Base-by-base conservation (phyloP, 2,113 vertebrate species). In the Apodemus speciosus region DNA sequence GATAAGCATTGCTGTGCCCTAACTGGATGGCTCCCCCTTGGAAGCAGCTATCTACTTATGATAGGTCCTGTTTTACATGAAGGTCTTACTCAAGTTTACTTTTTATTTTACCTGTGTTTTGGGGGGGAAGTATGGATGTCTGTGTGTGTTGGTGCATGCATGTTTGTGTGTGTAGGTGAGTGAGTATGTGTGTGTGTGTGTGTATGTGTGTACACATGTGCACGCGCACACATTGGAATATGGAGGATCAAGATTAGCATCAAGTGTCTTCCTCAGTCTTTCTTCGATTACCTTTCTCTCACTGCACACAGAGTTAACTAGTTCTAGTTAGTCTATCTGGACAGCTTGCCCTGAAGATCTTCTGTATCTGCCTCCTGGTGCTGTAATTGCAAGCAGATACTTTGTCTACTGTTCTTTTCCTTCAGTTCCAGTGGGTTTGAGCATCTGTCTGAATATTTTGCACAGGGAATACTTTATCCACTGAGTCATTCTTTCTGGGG, bases 21-120 rank as follows among this genome's bases (percentile, higher is more conserved):
- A 90, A 94, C 11, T 90, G 95, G 66, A 81, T 81, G 66, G 49
- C 49, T 14, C 83, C 53, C 88, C 69, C 77, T 68, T 30, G 83
- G 87, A 77, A 92, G 77, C 25, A 95, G 81, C 85, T 94, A 43
- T 66, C 92, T 64, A 88, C 58, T 87, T 56, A 64, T 40, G n/a
- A 92, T 58, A 77, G 43, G 16, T 92, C 51, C 66, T 15, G 5
- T 40, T 62, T 40, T n/a, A 71, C 76, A 83, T 51, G 66, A 92
- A 85, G 10, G 53, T 84, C 76, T 73, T 83, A 92, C 60, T 53
- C 30, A 72, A 13, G 40, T 35, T 66, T 13, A 23, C 27, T 84
- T 32, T 43, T 21, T 21, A 30, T 30, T 46, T 64, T 46, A 9
- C 60, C 81, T 35, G 13, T 46, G 16, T 35, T 11, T 46, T 2